Evolutionary conservation across 2,888 invertebrate species (phyloP), one percentile per base, ranked within the genome.

Genomic region (Portevinia maculata): DNA sequence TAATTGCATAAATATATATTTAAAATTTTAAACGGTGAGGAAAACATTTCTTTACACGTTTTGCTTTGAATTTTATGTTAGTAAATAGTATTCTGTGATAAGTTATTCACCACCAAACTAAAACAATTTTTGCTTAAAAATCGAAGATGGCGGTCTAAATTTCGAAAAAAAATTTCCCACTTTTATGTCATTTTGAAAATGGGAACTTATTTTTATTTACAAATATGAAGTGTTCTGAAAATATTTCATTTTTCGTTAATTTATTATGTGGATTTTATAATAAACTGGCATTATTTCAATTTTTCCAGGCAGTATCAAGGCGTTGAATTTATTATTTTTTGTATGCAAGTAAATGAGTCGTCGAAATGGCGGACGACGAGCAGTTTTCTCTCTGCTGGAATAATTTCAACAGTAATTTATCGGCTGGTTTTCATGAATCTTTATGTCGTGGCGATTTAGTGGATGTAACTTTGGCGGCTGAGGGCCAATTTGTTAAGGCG

Each of bases 311-410:
- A 17, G 24, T 30, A 9, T 48, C 30, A 15, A 52, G 57, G 65
- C 74, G 41, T 74, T 64, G 13, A 50, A 64, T 75, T 57, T 44
- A 62, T 79, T 41, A 39, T 44, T 59, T 19, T 48, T 53, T 17
- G 17, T 44, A n/a, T 30, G 21, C 6, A 37, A 73, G 41, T 73
- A 41, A 75, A 75, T 74, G 74, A 83, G 53, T 78, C 83, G 85
- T 87, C 93, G 93, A 92, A 91, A 93, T 93, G 93, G 93, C 93
- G 93, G 93, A 93, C 92, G 93, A 93, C 92, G 94, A 94, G 92
- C 94, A 94, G 90, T 94, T 94, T 91, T 94, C 94, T 90, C 91
- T 94, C 91, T 94, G 94, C 92, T 94, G 94, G 94, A 94, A 94
- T 92, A 94, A 94, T 92, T 94, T 94, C 92, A 94, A 94, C 91